Evolutionary conservation across 2,113 vertebrate genomes (phyloP), one percentile per base, ranked within the genome.

Genomic region (Myiagra hebetior): DNA sequence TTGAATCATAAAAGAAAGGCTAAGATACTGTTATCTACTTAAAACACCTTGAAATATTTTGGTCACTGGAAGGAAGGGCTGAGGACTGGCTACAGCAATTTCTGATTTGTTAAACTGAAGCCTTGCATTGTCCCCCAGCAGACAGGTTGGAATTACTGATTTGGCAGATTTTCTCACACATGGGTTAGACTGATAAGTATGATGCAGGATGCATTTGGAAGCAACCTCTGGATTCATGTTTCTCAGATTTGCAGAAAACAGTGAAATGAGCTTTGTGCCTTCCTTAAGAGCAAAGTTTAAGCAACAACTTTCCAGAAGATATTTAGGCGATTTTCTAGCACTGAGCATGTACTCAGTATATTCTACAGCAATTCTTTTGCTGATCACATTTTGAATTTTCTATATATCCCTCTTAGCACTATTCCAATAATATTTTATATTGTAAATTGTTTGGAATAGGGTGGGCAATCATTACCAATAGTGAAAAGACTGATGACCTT

Each of bases 11-110:
- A 95, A 95, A 96, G 63, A 89, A 91, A 91, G 35, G 90, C 78
- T 84, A 94, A 95, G 91, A 97, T 92, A 93, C 41, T 47, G 89
- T 96, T 97, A 95, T 96, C 95, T 96, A 62, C 87, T 88, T 93
- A 83, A 80, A 96, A 96, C 87, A 95, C 95, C 93, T 96, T 96
- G 86, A 96, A 94, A 93, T 94, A 95, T 93, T 96, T 95, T 92
- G 95, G 95, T 94, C 47, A 80, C 63, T 86, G 39, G 33, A 42
- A 97, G 67, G 91, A 89, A 72, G 67, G 53, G 31, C 57, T 81
- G 76, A 87, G 44, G 65, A 89, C 85, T 23, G 30, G 91, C 75
- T 92, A 77, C 59, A 92, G 82, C 63, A 59, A 88, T 96, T 92
- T 94, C 82, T 81, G 83, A 94, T 96, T 88, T 77, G 90, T 93